phyloP scores from a whole-genome alignment of 2,113 vertebrate genomes.

The Sardina pilchardus region DNA sequence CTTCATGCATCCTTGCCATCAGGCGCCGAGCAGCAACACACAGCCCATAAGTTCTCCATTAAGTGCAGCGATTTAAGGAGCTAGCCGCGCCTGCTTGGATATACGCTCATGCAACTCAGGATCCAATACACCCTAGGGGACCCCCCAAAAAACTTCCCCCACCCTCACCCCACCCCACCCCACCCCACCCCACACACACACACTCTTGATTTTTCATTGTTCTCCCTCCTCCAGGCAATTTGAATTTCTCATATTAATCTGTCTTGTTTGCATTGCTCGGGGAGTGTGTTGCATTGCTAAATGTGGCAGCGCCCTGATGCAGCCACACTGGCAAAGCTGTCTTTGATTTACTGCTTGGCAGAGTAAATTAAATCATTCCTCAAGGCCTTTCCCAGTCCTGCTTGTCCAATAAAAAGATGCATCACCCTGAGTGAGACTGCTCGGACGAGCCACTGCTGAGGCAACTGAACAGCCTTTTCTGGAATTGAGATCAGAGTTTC shows the following conservation, averaged over 20 bases:
- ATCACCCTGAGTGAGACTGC: slow-evolving; percentile 32
- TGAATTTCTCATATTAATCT: slow-evolving; percentile 7
- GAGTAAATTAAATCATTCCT: slow-evolving; percentile 64
- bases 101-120: background rate
- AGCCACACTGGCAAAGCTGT: background rate
- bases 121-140: background rate
- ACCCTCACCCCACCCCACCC: too few species aligned
- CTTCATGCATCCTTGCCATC: slow-evolving; percentile 13
- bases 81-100: background rate
- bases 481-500: background rate
- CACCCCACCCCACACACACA: background rate
- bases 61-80: background rate
- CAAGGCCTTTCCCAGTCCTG: slow-evolving; percentile 56
- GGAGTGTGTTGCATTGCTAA: background rate
- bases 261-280: slow-evolving; percentile 12
- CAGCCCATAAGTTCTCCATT: slow-evolving; percentile 3
- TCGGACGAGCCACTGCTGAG: background rate
- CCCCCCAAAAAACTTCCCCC: background rate
- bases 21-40: background rate
- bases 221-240: background rate
- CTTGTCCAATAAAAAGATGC: slow-evolving; percentile 59
- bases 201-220: background rate
- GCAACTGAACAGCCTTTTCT: background rate
- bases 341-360: slow-evolving; percentile 32
- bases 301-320: slow-evolving; percentile 16